These are phyloP conservation scores for Pongo abelii DNA, from an alignment of 2,113 vertebrate species.

Conservation along the genomic window DNA sequence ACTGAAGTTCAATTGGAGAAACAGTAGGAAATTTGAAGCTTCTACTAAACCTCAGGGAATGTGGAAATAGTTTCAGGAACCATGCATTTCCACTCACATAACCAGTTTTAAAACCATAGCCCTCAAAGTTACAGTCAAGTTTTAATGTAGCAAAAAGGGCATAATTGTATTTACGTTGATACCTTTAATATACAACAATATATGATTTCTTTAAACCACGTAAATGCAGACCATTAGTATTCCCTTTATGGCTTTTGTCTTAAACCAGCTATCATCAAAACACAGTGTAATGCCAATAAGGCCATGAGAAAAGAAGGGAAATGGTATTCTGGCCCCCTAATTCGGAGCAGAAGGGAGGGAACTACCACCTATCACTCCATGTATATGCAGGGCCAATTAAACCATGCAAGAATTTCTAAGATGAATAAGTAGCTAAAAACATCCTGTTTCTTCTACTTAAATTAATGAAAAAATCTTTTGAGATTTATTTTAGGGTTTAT, in stretches of 20 bases:
- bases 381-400: background rate
- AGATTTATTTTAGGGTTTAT: too few species aligned
- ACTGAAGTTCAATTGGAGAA: background rate
- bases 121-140: background rate
- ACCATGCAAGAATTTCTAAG: background rate
- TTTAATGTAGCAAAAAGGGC: background rate
- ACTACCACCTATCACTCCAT: accelerated
- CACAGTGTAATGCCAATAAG: background rate
- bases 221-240: background rate
- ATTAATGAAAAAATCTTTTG: background rate
- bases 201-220: background rate
- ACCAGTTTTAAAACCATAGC: background rate
- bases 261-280: background rate
- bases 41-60: background rate
- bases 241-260: accelerated
- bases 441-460: background rate
- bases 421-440: background rate
- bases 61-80: background rate
- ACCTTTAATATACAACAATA: background rate
- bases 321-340: accelerated
- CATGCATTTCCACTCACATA: background rate
- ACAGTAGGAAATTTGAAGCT: background rate
- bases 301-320: background rate
- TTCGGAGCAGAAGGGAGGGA: background rate
- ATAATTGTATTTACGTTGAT: background rate